These are phyloP conservation scores for Sinosuthora webbiana DNA, from an alignment of 2,113 vertebrate species.

Conservation along the genomic window DNA sequence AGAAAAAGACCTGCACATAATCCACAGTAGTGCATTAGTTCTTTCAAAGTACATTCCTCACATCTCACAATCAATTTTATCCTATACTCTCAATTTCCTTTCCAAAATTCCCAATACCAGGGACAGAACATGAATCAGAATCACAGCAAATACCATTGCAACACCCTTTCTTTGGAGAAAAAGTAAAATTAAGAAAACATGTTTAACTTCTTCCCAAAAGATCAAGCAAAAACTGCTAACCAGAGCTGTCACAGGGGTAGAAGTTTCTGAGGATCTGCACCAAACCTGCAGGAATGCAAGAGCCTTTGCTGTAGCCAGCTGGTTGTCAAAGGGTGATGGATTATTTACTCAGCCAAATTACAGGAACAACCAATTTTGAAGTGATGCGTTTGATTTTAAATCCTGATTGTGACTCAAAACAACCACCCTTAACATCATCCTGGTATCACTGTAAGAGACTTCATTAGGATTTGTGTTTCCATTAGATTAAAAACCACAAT, in stretches of 20 bases:
- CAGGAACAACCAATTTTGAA: background rate
- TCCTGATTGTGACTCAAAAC: background rate
- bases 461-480: background rate
- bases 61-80: background rate
- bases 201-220: background rate
- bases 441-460: background rate
- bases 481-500: background rate
- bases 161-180: background rate
- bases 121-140: accelerated
- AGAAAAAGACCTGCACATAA: background rate
- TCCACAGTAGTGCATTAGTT: background rate
- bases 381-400: background rate
- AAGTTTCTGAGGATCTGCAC: background rate
- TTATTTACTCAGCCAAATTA: background rate
- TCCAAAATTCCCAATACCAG: background rate
- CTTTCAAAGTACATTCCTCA: background rate
- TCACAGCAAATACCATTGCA: background rate
- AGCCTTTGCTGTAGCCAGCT: background rate
- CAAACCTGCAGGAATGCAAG: background rate
- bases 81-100: background rate
- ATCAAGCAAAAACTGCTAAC: background rate
- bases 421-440: background rate
- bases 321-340: background rate
- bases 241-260: background rate
- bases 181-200: background rate